Evolutionary conservation across 92 coral and sea anemone species (phyloP).

Genomic region (Bergia puertoricense): DNA sequence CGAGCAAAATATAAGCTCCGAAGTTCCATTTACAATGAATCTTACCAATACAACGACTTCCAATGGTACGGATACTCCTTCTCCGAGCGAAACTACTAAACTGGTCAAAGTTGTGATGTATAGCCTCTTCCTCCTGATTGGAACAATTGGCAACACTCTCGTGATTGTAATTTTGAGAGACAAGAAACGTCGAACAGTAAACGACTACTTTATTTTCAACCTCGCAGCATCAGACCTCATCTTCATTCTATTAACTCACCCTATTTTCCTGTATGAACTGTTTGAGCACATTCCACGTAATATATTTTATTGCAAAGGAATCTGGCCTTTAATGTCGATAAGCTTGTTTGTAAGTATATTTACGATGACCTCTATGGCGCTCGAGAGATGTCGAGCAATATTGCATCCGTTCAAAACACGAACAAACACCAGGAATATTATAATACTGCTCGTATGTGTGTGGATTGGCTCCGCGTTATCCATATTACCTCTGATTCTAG

Average conservation of each 20-base stretch:
- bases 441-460: slow-evolving; percentile 47
- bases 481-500: slow-evolving; percentile 71
- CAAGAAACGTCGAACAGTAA: slow-evolving; percentile 67
- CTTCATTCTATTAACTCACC: slow-evolving; percentile 69
- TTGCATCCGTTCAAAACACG: slow-evolving; percentile 71
- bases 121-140: slow-evolving; percentile 63
- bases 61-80: background rate
- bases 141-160: slow-evolving; percentile 71
- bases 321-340: slow-evolving; percentile 90
- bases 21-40: background rate
- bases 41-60: background rate
- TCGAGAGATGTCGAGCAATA: slow-evolving; percentile 81
- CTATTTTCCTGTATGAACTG: slow-evolving; percentile 72
- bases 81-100: slow-evolving; percentile 49
- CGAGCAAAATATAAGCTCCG: background rate
- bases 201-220: slow-evolving; percentile 75
- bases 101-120: slow-evolving; percentile 66
- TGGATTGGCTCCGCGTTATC: slow-evolving; percentile 64
- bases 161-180: slow-evolving; percentile 66
- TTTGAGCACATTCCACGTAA: slow-evolving; percentile 60
- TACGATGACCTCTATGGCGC: slow-evolving; percentile 74
- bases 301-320: slow-evolving; percentile 71
- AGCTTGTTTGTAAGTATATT: slow-evolving; percentile 70
- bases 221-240: slow-evolving; percentile 76
- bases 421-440: slow-evolving; percentile 56